Evolutionary conservation across 2,797 vertebrate genomes (phyloP).

Genomic region (Peromyscus eremicus): DNA sequence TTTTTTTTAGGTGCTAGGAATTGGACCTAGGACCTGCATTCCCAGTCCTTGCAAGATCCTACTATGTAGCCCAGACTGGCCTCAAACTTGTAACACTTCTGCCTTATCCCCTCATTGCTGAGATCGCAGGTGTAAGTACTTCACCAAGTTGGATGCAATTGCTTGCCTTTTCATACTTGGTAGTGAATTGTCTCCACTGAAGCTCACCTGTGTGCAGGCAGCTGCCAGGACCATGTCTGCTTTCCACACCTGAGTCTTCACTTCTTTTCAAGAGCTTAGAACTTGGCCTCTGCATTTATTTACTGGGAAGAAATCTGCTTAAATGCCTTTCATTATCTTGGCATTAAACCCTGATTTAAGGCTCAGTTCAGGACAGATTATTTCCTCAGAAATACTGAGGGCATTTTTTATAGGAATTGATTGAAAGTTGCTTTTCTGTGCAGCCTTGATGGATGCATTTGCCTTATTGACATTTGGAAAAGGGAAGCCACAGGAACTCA

Average conservation of each 20-base stretch:
- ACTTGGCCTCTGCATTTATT: not conserved
- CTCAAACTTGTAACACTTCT: not conserved
- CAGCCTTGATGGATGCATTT: not conserved
- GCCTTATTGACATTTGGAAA: not conserved
- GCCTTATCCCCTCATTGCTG: not conserved
- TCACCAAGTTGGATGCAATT: not conserved
- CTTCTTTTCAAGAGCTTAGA: conserved; percentile 23
- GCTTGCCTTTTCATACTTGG: not conserved
- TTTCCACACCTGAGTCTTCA: not conserved
- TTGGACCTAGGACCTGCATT: not conserved
- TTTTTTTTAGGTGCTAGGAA: not conserved
- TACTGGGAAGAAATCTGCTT: not conserved
- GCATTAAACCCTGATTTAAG: conserved; percentile 29
- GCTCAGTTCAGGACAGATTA: not conserved
- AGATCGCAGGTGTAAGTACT: too few species aligned
- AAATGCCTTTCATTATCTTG: not conserved
- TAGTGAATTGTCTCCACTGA: not conserved
- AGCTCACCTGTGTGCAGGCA: not conserved
- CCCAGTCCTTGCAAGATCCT: not conserved
- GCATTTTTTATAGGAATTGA: conserved; percentile 25
- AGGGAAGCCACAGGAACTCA: not conserved
- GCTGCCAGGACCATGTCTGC: not conserved
- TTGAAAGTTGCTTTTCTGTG: conserved; percentile 6
- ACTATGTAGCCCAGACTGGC: not conserved
- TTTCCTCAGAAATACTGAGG: not conserved